Conservation (phyloP, 2,888 invertebrate genomes). For the Drosophila pullipes region DNA sequence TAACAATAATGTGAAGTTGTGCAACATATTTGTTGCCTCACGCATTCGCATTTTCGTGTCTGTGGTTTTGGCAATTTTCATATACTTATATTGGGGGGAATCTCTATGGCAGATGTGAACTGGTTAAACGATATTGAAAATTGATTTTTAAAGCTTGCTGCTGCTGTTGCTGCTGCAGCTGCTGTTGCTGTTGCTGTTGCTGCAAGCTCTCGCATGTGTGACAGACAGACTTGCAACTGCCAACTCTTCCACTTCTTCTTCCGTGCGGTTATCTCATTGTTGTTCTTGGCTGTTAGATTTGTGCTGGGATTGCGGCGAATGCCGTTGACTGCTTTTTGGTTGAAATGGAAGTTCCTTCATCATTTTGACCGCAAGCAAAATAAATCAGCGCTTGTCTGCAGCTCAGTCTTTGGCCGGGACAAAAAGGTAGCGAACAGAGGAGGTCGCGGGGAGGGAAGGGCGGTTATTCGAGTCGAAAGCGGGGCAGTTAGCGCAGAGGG, state of each 20-base stretch:
- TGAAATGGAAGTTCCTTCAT: conserved; percentile 70
- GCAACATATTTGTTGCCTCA: conserved; percentile 50
- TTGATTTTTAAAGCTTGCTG: conserved; percentile 57
- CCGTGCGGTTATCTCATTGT: background rate
- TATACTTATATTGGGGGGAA: conserved; percentile 10
- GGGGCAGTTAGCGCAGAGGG: conserved; percentile 2
- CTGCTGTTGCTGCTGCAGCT: background rate
- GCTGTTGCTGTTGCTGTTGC: background rate
- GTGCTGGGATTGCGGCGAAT: conserved; percentile 48
- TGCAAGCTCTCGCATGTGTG: conserved; percentile 17
- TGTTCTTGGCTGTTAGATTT: conserved; percentile 58
- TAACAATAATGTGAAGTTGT: conserved; percentile 52
- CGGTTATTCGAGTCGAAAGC: background rate
- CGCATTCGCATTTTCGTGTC: conserved; percentile 35
- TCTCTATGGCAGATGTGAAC: conserved; percentile 24
- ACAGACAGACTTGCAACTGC: conserved; percentile 12
- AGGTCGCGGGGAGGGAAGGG: background rate
- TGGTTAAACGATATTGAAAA: conserved; percentile 68
- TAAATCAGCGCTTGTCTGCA: conserved; percentile 78
- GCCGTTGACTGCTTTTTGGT: conserved; percentile 19
- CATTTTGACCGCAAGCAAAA: conserved; percentile 77
- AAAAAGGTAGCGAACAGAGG: conserved; percentile 14
- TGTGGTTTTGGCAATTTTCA: conserved; percentile 33
- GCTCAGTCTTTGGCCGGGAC: conserved; percentile 29
- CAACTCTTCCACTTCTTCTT: conserved; percentile 5